Percentiles rank a stretch among this genome's conserved stretches.
Conservation (phyloP, 2,113 vertebrate species). For the Pithys albifrons region DNA sequence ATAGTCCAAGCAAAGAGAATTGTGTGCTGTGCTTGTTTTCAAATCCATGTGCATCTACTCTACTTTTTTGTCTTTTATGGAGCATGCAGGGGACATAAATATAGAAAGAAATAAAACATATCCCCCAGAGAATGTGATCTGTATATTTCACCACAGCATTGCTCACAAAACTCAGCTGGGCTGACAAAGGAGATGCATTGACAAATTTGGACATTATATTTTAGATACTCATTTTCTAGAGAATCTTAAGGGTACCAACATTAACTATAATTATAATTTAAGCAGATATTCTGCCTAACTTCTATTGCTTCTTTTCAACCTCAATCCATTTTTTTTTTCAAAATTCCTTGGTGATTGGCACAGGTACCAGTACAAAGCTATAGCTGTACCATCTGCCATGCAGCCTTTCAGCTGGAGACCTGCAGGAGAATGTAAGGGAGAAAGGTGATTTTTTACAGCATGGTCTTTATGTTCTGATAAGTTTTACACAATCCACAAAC, state of each 20-base stretch:
- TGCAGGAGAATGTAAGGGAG: background rate
- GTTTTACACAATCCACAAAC: background rate
- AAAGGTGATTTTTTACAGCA: background rate
- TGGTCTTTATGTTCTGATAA: background rate
- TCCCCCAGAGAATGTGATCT: background rate
- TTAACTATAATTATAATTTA: background rate
- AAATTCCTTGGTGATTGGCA: background rate
- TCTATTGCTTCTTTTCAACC: background rate
- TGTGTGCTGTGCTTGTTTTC: background rate
- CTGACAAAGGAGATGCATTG: background rate
- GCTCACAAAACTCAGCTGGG: background rate
- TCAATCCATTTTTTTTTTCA: background rate
- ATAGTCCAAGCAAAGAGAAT: background rate
- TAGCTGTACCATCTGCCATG: background rate
- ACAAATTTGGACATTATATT: background rate
- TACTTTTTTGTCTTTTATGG: background rate
- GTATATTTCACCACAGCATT: background rate
- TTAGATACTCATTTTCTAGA: background rate
- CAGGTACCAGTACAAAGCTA: background rate
- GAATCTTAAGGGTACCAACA: background rate
- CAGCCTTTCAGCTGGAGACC: background rate
- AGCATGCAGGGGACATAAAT: background rate
- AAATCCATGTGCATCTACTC: background rate
- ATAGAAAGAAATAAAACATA: background rate
- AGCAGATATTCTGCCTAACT: background rate